Conservation (phyloP, 1,140 invertebrate species). For the Ostrea edulis region DNA sequence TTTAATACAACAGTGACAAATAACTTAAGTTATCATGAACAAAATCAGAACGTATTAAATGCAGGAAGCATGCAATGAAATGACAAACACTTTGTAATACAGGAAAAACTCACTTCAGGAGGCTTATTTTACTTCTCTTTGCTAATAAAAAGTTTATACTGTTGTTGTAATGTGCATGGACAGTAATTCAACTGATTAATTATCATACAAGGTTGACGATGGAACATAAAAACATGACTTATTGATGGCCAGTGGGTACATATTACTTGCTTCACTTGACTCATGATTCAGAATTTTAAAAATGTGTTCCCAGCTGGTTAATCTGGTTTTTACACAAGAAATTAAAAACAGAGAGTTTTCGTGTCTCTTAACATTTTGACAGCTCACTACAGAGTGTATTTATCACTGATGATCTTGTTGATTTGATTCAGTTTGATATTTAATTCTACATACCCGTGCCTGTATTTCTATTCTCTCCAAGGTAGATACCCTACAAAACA, state of each 20-base stretch:
- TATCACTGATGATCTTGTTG: not conserved
- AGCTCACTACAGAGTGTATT: not conserved
- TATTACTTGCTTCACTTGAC: constrained; percentile 3
- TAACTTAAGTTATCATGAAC: not conserved
- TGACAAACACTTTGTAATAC: not conserved
- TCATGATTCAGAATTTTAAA: not conserved
- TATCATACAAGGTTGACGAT: not conserved
- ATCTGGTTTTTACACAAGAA: not conserved
- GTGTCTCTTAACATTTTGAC: too few relatives aligned
- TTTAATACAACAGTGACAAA: not conserved
- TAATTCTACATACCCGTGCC: not conserved
- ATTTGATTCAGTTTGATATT: not conserved
- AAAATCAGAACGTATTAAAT: not conserved
- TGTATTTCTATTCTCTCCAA: constrained; percentile 35
- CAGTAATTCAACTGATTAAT: constrained; percentile 19
- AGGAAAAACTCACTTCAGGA: constrained; percentile 32
- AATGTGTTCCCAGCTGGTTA: not conserved
- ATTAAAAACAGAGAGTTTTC: not conserved
- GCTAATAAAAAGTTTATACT: constrained; percentile 14
- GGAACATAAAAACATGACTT: not conserved
- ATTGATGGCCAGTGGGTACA: not conserved
- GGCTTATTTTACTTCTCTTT: not conserved
- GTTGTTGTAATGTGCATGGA: constrained; percentile 3
- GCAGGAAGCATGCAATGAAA: constrained; percentile 8
- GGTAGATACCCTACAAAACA: constrained; percentile 4